These are phyloP conservation scores for Tuberolachnus salignus DNA, from an alignment of 2,888 invertebrate species.

Conservation along the genomic window DNA sequence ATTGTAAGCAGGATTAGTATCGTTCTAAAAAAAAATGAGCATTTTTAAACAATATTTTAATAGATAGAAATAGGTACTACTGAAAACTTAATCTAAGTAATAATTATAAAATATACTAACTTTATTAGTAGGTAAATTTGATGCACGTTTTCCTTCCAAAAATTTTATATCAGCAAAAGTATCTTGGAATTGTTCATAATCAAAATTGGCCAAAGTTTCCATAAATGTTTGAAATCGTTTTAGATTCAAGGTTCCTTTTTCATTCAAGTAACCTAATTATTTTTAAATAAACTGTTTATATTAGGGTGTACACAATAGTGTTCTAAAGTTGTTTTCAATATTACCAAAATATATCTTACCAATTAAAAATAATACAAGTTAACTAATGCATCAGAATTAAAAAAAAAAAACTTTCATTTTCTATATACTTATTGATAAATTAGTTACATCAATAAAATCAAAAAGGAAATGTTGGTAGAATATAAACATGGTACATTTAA, in stretches of 20 bases:
- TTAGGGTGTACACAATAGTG: background rate
- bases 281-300: background rate
- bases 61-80: background rate
- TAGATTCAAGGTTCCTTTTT: conserved; percentile 82
- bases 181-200: conserved; percentile 77
- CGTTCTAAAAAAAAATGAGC: conserved; percentile 31
- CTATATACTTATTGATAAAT: too few relatives aligned
- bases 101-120: conserved; percentile 38
- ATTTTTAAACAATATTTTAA: conserved; percentile 6
- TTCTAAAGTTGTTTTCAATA: background rate
- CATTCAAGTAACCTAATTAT: conserved; percentile 86
- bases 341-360: too few relatives aligned
- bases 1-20: conserved; percentile 44
- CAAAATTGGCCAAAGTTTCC: conserved; percentile 74
- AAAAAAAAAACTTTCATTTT: too few relatives aligned
- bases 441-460: too few relatives aligned
- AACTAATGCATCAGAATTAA: too few relatives aligned
- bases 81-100: conserved; percentile 46
- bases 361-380: too few relatives aligned
- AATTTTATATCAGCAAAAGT: conserved; percentile 82
- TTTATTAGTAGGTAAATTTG: conserved; percentile 64
- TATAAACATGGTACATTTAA: background rate
- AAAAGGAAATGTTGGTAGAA: background rate
- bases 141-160: conserved; percentile 75
- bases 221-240: conserved; percentile 84